phyloP scores from a whole-genome alignment of 2,888 invertebrate species.

The Acanthosoma haemorrhoidale region DNA sequence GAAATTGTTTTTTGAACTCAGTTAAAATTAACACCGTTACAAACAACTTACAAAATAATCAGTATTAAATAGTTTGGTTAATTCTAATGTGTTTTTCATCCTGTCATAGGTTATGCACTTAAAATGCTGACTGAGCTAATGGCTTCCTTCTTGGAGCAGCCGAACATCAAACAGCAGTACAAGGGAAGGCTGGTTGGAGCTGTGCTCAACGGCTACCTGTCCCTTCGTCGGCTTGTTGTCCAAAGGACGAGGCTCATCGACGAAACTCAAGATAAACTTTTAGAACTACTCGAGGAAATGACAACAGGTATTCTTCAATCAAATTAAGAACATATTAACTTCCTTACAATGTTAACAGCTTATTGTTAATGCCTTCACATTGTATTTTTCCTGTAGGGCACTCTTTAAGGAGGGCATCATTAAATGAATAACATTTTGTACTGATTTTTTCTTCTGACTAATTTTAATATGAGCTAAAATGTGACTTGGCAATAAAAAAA shows the following conservation, averaged over 20 bases:
- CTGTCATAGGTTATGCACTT: slow-evolving; percentile 77
- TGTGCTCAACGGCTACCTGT: slow-evolving; percentile 89
- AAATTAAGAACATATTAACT: too few relatives aligned
- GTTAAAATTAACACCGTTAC: not conserved
- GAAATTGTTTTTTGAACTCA: not conserved
- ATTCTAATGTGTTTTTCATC: too few relatives aligned
- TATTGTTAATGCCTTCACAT: too few relatives aligned
- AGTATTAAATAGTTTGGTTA: not conserved
- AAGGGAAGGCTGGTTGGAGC: slow-evolving; percentile 84
- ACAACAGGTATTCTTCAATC: slow-evolving; percentile 61
- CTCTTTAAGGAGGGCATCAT: too few relatives aligned
- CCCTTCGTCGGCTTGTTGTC: slow-evolving; percentile 81
- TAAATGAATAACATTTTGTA: too few relatives aligned
- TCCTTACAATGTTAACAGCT: too few relatives aligned
- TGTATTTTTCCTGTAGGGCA: too few relatives aligned
- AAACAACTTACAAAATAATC: not conserved
- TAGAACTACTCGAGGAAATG: slow-evolving; percentile 91
- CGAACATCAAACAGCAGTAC: slow-evolving; percentile 80
- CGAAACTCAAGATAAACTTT: slow-evolving; percentile 90
- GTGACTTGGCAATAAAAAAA: too few relatives aligned
- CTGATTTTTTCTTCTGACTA: too few relatives aligned
- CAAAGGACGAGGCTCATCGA: slow-evolving; percentile 92
- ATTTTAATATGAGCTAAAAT: too few relatives aligned
- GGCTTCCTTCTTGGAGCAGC: slow-evolving; percentile 80
- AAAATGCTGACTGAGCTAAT: slow-evolving; percentile 85